Percentiles rank a stretch among this genome's conserved stretches.
Evolutionary conservation across 2,888 invertebrate species (phyloP).

Genomic region (Agrenia bidenticulata): DNA sequence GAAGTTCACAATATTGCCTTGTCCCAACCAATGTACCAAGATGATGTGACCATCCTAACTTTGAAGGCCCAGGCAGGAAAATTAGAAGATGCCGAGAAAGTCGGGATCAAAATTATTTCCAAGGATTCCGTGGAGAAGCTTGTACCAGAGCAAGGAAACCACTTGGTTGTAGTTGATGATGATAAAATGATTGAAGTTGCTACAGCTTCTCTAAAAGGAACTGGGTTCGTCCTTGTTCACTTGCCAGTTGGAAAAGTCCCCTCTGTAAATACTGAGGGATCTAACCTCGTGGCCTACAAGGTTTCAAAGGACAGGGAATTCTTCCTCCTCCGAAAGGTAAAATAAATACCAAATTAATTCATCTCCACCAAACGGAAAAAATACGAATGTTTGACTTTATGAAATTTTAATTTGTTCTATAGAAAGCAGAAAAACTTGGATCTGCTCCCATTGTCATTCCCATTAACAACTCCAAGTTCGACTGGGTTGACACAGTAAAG

Average conservation of each 20-base stretch:
- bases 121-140: conserved; percentile 65
- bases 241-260: conserved; percentile 23
- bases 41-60: conserved; percentile 65
- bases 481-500: conserved; percentile 81
- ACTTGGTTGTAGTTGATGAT: conserved; percentile 69
- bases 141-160: conserved; percentile 66
- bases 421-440: conserved; percentile 26
- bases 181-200: conserved; percentile 59
- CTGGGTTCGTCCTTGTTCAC: conserved; percentile 67
- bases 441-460: conserved; percentile 61
- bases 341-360: no score
- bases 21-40: conserved; percentile 70
- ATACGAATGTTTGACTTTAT: background rate
- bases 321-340: conserved; percentile 66
- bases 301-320: conserved; percentile 66
- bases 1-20: conserved; percentile 66
- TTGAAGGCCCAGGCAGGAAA: conserved; percentile 62
- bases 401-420: no score
- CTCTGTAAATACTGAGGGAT: conserved; percentile 54
- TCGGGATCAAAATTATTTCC: conserved; percentile 65
- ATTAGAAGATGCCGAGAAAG: conserved; percentile 59
- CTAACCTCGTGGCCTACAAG: conserved; percentile 66
- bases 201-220: conserved; percentile 65
- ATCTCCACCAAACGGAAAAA: no score
- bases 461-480: conserved; percentile 69